Conservation (phyloP, 2,888 invertebrate species). For the Seladonia tumulorum region DNA sequence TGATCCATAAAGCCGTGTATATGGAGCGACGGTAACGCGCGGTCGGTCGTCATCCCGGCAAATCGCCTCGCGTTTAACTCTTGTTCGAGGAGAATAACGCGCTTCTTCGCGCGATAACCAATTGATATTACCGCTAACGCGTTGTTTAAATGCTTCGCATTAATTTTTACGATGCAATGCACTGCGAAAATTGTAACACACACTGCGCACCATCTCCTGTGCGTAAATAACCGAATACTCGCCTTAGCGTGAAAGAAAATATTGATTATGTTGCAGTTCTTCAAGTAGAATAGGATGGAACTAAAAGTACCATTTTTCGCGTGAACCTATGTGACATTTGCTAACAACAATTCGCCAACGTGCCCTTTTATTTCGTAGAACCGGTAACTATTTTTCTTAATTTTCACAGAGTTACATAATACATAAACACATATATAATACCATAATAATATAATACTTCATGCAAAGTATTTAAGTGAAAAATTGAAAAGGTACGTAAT, state of each 20-base stretch:
- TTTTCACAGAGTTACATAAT: too few species aligned
- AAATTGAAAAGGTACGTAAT: too few species aligned
- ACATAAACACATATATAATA: too few species aligned
- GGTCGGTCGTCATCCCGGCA: constrained; percentile 3
- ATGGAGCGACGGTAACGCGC: background rate
- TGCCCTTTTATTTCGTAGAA: too few species aligned
- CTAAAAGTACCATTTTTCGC: background rate
- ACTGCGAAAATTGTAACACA: background rate
- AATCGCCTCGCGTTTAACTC: constrained; percentile 29
- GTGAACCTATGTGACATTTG: background rate
- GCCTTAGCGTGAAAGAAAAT: background rate
- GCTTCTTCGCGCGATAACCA: constrained; percentile 2
- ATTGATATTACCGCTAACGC: constrained; percentile 1
- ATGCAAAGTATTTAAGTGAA: too few species aligned
- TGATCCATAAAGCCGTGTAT: constrained; percentile 41
- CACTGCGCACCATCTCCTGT: background rate
- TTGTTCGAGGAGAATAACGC: constrained; percentile 18
- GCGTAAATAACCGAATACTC: background rate
- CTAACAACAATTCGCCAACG: background rate
- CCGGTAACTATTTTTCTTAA: too few species aligned
- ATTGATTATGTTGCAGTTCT: background rate
- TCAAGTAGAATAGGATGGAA: background rate
- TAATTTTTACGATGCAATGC: background rate
- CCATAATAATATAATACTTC: too few species aligned
- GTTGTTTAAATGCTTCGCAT: background rate